These are phyloP conservation scores for Caenorhabditis sp. DNA, from an alignment of 2,888 invertebrate species.

Conservation along the genomic window DNA sequence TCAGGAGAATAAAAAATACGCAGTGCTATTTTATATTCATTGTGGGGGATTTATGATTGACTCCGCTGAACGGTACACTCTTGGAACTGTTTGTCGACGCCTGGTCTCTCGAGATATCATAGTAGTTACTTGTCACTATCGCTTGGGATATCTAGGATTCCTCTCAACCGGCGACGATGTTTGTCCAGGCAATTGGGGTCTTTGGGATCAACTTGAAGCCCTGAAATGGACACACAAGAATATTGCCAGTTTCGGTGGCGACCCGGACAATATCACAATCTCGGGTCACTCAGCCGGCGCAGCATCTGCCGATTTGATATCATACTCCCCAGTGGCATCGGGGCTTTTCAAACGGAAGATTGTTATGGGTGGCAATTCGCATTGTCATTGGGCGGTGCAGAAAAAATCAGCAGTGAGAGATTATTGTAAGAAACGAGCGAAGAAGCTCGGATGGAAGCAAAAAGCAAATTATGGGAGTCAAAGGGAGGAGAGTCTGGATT, in stretches of 20 bases:
- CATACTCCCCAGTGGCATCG: constrained; percentile 61
- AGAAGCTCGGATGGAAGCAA: constrained; percentile 59
- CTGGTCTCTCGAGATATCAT: constrained; percentile 61
- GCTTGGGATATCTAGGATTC: constrained; percentile 66
- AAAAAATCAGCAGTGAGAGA: constrained; percentile 47
- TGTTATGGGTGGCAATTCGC: constrained; percentile 62
- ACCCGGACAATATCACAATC: constrained; percentile 59
- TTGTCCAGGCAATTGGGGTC: constrained; percentile 51
- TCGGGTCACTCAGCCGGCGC: constrained; percentile 66
- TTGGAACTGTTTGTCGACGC: constrained; percentile 55
- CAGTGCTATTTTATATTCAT: constrained; percentile 67
- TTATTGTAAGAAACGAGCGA: constrained; percentile 60
- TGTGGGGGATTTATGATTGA: constrained; percentile 66
- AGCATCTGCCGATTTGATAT: constrained; percentile 61
- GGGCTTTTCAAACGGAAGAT: constrained; percentile 64
- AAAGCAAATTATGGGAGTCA: constrained; percentile 39
- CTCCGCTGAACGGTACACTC: constrained; percentile 49
- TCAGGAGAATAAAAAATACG: constrained; percentile 51
- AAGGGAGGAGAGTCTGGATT: constrained; percentile 55
- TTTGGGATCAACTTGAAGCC: constrained; percentile 51
- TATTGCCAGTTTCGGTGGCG: constrained; percentile 61
- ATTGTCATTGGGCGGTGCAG: constrained; percentile 62
- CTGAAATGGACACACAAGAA: constrained; percentile 61
- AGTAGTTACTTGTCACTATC: constrained; percentile 66
- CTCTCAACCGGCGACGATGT: constrained; percentile 62